Base-by-base conservation (phyloP, 2,888 invertebrate genomes). In the Siphonodentalium dalli region DNA sequence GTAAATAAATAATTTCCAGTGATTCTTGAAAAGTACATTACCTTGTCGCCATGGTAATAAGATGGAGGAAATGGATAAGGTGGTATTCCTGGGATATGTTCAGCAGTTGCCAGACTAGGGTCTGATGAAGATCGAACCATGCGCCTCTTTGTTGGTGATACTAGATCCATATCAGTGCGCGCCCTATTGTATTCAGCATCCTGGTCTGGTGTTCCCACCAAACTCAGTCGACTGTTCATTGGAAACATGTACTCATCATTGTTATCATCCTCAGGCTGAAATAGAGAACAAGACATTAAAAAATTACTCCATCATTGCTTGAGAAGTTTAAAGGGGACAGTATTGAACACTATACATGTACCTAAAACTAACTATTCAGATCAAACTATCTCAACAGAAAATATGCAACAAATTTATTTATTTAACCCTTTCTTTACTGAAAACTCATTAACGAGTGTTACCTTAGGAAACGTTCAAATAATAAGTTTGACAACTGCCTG, bases 211-310 rank as follows among this genome's bases (percentile, higher is more conserved):
- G 93, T 93, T 79, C 94, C 94, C 66, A 94, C 94, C 84, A 94
- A 95, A 79, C 95, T 95, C 15, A 77, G 68, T 70, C 95, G 86
- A 80, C 94, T 90, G 79, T 92, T 91, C 95, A 96, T 95, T 80
- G 96, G 96, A 87, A 97, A 97, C 81, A 97, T 89, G 88, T 96
- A 95, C 87, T 98, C 96, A 85, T 98, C 97, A 77, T 94, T 93
- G 82, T 96, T 87, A 82, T 93, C 92, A 85, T 96, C 94, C 82
- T 93, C 93, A 82, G 95, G 93, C 94, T 95, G 87, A 82, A 84
- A 62, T 41, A 43, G 27, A n/a, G n/a, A n/a, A n/a, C n/a, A n/a
- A n/a, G n/a, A n/a, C n/a, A n/a, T n/a, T n/a, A n/a, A n/a, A n/a
- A n/a, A n/a, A n/a, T n/a, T n/a, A n/a, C n/a, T n/a, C n/a, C n/a